Base-by-base conservation (phyloP, 2,888 invertebrate genomes). In the Parnassius orleans region DNA sequence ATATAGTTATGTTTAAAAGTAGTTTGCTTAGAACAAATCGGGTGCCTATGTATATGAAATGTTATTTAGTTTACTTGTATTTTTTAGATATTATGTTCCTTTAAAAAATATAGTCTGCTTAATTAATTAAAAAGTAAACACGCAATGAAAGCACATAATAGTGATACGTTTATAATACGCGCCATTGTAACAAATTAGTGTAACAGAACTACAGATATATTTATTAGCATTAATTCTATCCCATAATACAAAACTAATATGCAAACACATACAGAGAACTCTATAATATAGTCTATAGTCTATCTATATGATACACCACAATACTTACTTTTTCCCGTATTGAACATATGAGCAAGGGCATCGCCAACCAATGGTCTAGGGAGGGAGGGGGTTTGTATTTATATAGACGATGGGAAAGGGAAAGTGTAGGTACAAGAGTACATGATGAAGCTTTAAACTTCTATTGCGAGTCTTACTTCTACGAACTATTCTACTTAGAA, bases 11-110 rank as follows among this genome's bases (percentile, higher is more conserved):
- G 61, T 63, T 68, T 84, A 85, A 82, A 75, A 66, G 80, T 86
- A 86, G 84, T 74, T 78, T 70, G 87, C 87, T 86, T 79, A 74
- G 33, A 79, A 80, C 24, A 44, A 70, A 76, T 79, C 77, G 74
- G 81, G 87, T 87, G 87, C 86, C 85, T 86, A 86, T 80, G 43
- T 46, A 14, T 44, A 24, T n/a, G 43, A 33, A 50, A 15, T 14
- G 48, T 44, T 57, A 44, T 50, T 63, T 67, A 76, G 75, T 76
- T 72, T 68, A 70, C 48, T 48, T 66, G 57, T 69, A 56, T 61
- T 60, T 57, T 53, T 57, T 65, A 65, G 64, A 55, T 65, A 66
- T 66, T 57, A 60, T 69, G 67, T 65, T 58, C 33, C n/a, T 33
- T n/a, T 33, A 50, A 50, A 67, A 12, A 57, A 47, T 42, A 42